Evolutionary conservation across 2,888 invertebrate species (phyloP).

Genomic region (Morinoia aosen): DNA sequence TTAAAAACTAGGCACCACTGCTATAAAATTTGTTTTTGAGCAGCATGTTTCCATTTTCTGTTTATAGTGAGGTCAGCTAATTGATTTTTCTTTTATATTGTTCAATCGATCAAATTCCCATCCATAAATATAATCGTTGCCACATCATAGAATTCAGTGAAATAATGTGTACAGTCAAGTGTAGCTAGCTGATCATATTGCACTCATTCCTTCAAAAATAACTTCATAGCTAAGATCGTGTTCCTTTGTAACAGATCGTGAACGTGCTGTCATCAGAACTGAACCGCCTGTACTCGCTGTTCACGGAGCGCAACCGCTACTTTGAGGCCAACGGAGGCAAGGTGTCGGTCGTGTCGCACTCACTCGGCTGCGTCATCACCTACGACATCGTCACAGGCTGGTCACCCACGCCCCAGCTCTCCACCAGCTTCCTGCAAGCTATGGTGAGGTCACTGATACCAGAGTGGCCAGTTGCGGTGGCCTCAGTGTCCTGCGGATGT

Average conservation of each 20-base stretch:
- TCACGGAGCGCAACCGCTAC: conserved; percentile 78
- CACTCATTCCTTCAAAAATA: neutral
- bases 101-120: too few relatives aligned
- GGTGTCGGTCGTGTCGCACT: conserved; percentile 80
- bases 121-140: too few relatives aligned
- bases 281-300: conserved; percentile 78
- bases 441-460: conserved; percentile 24
- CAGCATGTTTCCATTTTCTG: too few relatives aligned
- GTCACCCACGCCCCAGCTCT: conserved; percentile 71
- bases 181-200: too few relatives aligned
- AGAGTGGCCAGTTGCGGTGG: too few relatives aligned
- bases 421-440: conserved; percentile 55
- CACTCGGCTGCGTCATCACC: conserved; percentile 80
- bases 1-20: too few relatives aligned
- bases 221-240: neutral
- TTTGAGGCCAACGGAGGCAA: conserved; percentile 77
- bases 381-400: conserved; percentile 80
- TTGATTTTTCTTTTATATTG: too few relatives aligned
- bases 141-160: too few relatives aligned
- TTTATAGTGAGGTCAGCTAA: too few relatives aligned
- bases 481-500: neutral
- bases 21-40: too few relatives aligned
- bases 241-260: conserved; percentile 73
- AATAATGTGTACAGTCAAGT: too few relatives aligned
- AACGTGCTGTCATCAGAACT: conserved; percentile 77